Evolutionary conservation across 2,888 invertebrate species (phyloP).

Genomic region (Agrotis ipsilon): DNA sequence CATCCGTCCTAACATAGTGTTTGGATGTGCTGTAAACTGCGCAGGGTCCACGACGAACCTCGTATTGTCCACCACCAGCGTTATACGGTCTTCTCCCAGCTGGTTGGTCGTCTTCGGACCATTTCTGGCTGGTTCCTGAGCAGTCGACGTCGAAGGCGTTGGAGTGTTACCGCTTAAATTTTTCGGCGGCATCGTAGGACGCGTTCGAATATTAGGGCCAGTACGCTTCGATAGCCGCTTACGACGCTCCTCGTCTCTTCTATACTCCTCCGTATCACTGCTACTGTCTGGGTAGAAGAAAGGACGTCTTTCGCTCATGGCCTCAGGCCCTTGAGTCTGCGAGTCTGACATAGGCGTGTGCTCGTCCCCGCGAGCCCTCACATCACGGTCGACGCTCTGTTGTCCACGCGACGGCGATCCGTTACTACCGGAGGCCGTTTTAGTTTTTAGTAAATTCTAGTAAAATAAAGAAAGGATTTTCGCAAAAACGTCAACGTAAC

Average conservation of each 20-base stretch:
- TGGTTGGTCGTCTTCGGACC: slow-evolving; percentile 76
- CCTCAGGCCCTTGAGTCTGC: slow-evolving; percentile 82
- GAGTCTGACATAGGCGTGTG: slow-evolving; percentile 85
- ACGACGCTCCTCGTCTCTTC: slow-evolving; percentile 94
- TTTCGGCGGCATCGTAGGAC: slow-evolving; percentile 83
- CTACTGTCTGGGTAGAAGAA: slow-evolving; percentile 93
- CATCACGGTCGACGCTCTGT: slow-evolving; percentile 82
- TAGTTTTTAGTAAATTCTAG: slow-evolving; percentile 49
- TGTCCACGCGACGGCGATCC: slow-evolving; percentile 68
- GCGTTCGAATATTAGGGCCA: slow-evolving; percentile 77
- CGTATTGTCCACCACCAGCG: slow-evolving; percentile 99
- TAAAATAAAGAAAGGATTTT: slow-evolving; percentile 62
- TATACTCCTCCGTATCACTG: slow-evolving; percentile 96
- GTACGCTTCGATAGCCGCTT: slow-evolving; percentile 86
- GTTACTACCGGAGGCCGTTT: slow-evolving; percentile 64
- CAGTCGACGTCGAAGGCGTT: slow-evolving; percentile 82
- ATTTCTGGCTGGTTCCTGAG: slow-evolving; percentile 79
- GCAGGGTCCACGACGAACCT: slow-evolving; percentile 97
- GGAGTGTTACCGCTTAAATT: slow-evolving; percentile 79
- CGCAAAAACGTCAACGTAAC: slow-evolving; percentile 66
- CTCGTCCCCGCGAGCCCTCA: slow-evolving; percentile 82
- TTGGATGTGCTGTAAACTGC: slow-evolving; percentile 98
- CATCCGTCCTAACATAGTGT: slow-evolving; percentile 99
- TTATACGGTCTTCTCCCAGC: slow-evolving; percentile 94
- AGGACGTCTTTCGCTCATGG: slow-evolving; percentile 84